These are phyloP conservation scores for Ormyrus pomaceus DNA, from an alignment of 2,888 invertebrate species.

Conservation along the genomic window DNA sequence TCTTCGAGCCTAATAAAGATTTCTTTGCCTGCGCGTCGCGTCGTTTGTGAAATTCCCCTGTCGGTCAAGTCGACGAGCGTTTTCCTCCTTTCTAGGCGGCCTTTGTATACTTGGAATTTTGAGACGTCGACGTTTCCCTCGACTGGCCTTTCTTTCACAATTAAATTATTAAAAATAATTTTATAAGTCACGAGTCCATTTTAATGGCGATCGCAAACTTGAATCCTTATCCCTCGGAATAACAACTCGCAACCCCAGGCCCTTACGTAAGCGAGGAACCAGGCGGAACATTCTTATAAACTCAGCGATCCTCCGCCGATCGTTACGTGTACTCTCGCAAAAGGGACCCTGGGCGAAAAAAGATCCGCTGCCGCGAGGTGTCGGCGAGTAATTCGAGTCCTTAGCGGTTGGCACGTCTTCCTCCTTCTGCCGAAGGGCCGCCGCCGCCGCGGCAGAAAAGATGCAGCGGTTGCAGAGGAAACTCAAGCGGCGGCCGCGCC, in stretches of 20 bases:
- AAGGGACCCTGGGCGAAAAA: neutral
- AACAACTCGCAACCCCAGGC: no score
- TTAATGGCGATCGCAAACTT: no score
- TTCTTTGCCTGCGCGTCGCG: neutral
- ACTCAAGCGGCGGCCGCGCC: neutral
- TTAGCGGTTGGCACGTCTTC: slow-evolving; percentile 54
- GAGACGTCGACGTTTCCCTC: no score
- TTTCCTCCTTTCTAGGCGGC: no score
- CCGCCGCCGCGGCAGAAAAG: slow-evolving; percentile 1
- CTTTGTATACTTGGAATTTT: no score
- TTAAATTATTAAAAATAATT: no score
- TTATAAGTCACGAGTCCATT: no score
- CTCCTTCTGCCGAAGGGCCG: no score
- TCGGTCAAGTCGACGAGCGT: no score
- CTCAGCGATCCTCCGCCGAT: neutral
- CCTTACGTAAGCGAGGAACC: no score
- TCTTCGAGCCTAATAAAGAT: slow-evolving; percentile 28
- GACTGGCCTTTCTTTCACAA: no score
- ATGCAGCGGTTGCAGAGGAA: slow-evolving; percentile 33
- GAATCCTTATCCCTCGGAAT: no score
- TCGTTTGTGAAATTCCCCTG: neutral
- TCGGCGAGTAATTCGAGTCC: slow-evolving; percentile 43
- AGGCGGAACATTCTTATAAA: neutral
- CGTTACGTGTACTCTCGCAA: neutral
- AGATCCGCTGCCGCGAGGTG: slow-evolving; percentile 9